Conservation (phyloP, 2,113 vertebrate genomes). For the Dicrurus megarhynchus region DNA sequence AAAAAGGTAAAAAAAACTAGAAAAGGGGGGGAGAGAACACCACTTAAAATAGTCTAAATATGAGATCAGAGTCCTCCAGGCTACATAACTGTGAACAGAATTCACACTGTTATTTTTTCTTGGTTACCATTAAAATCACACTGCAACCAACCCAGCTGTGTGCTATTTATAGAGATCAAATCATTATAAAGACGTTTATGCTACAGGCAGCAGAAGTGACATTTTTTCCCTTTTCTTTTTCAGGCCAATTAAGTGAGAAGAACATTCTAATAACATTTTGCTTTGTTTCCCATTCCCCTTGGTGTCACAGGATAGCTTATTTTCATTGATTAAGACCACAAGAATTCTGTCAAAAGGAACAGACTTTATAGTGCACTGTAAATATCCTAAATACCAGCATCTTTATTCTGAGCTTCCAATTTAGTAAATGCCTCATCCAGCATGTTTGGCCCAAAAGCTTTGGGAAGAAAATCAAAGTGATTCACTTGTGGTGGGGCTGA, state of each 20-base stretch:
- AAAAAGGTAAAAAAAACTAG: neutral
- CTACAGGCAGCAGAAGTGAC: neutral
- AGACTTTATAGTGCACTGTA: neutral
- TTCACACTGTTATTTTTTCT: neutral
- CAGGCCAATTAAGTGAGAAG: slow-evolving; percentile 4
- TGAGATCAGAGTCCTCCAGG: neutral
- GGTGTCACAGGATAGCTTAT: neutral
- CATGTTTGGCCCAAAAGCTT: neutral
- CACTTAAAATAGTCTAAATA: neutral
- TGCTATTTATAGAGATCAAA: slow-evolving; percentile 30
- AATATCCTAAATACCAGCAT: neutral
- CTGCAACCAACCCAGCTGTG: slow-evolving; percentile 18
- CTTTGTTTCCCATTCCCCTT: neutral
- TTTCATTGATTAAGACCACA: neutral
- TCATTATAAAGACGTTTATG: neutral
- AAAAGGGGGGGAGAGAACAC: accelerated
- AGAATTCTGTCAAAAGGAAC: neutral
- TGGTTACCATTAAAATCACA: slow-evolving; percentile 6
- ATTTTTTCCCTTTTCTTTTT: neutral
- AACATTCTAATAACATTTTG: neutral
- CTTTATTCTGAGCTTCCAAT: neutral
- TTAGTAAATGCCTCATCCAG: neutral
- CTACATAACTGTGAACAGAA: neutral
- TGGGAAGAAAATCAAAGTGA: neutral
- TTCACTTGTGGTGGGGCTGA: neutral